Evolutionary conservation across 2,888 invertebrate species (phyloP).

Genomic region (Glyphotaelius pellucidus): DNA sequence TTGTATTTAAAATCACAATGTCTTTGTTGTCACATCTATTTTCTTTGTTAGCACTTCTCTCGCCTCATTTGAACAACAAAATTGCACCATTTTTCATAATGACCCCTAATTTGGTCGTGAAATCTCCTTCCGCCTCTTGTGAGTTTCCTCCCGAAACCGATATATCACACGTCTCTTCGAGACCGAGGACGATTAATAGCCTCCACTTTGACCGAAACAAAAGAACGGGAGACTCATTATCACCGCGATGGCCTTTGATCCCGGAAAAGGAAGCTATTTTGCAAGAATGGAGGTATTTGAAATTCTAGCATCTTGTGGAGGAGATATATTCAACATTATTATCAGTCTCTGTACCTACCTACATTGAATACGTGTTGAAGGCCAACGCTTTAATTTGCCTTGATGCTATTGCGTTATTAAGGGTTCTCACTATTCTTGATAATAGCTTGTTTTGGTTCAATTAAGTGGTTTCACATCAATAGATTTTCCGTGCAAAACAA

Average conservation of each 20-base stretch:
- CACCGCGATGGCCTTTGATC: background rate
- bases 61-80: background rate
- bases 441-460: no score
- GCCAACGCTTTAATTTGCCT: no score
- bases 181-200: background rate
- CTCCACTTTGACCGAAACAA: background rate
- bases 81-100: background rate
- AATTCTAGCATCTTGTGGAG: background rate
- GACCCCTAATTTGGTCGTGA: background rate
- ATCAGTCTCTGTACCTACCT: no score
- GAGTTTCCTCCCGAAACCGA: background rate
- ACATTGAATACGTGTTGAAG: background rate
- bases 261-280: background rate
- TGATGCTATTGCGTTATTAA: no score
- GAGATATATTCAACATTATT: background rate
- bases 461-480: no score
- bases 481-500: no score
- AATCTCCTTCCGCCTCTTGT: background rate
- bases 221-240: slow-evolving; percentile 14
- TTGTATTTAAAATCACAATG: background rate
- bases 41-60: background rate
- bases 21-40: background rate
- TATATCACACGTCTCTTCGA: slow-evolving; percentile 19
- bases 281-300: background rate
- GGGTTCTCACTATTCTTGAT: no score